Evolutionary conservation across 1,140 invertebrate genomes (phyloP).

Genomic region (Drosophila murphyi): DNA sequence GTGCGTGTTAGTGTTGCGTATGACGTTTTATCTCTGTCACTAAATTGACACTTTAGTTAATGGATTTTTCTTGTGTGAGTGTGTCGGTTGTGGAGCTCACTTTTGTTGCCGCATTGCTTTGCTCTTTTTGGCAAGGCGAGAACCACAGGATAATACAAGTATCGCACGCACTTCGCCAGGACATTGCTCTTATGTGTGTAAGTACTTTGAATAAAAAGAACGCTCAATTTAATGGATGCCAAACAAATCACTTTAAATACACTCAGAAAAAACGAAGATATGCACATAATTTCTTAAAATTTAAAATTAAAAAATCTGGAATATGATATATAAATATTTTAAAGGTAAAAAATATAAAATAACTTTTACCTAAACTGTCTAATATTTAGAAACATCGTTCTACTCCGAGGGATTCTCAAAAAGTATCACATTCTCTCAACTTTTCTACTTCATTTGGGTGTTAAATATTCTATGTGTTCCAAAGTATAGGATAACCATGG

Average conservation of each 20-base stretch:
- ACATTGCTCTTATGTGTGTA: slow-evolving; percentile 42
- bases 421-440: too few relatives aligned
- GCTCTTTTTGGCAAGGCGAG: slow-evolving; percentile 49
- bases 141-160: slow-evolving; percentile 35
- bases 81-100: slow-evolving; percentile 64
- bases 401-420: too few relatives aligned
- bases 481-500: too few relatives aligned
- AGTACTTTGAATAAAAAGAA: slow-evolving; percentile 82
- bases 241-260: slow-evolving; percentile 69
- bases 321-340: background rate
- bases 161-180: slow-evolving; percentile 68
- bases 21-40: slow-evolving; percentile 84
- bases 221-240: slow-evolving; percentile 80
- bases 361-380: background rate
- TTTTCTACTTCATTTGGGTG: too few relatives aligned
- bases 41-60: slow-evolving; percentile 84
- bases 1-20: slow-evolving; percentile 53
- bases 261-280: background rate
- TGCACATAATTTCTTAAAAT: too few relatives aligned
- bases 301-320: too few relatives aligned
- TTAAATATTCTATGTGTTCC: too few relatives aligned
- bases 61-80: slow-evolving; percentile 81
- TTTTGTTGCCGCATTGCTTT: slow-evolving; percentile 52
- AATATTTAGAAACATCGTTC: too few relatives aligned
- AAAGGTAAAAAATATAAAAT: background rate